Evolutionary conservation across 1,140 invertebrate genomes (phyloP), one percentile per base, ranked within the genome.

Genomic region (Diabrotica undecimpunctata): DNA sequence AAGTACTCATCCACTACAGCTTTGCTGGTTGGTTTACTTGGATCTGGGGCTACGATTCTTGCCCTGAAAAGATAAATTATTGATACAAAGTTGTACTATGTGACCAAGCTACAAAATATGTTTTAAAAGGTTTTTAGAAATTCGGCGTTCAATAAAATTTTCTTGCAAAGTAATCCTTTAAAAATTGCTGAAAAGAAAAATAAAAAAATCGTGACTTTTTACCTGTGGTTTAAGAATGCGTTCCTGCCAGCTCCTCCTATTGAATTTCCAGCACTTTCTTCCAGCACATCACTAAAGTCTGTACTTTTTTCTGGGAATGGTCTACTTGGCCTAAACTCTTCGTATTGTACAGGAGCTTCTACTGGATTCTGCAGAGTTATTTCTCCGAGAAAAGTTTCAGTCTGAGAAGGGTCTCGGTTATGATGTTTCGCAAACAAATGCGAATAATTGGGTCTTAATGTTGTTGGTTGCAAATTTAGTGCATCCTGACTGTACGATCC

Each of bases 341-440:
- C 69, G 54, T 72, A 74, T 55, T 68, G 68, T 13, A 65, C 66
- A 56, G 68, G 66, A n/a, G 68, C 66, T 25, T 83, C 81, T 55
- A 83, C 81, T 25, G 83, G 83, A 74, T 83, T 84, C 65, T 84
- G 82, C 64, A 84, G 75, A 46, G 83, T 84, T 51, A 85, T 83
- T 78, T 85, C 81, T 10, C 83, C 83, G 37, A 85, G 74, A 70
- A 84, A 85, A 12, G 82, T 83, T 77, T 85, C 83, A 56, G 81
- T 82, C 72, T 84, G 82, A 7, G 82, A 82, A 5, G 83, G 82
- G 70, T 84, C 80, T 70, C 83, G 80, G 70, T 82, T 81, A 70
- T 85, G 83, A 2, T 80, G 68, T 39, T 71, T 68, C 11, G 70
- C 65, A 14, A 75, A 72, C 2, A 76, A 54, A 56, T 75, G 74